Evolutionary conservation across 1,140 invertebrate species (phyloP).

Genomic region (Hylyphantes graminicola): DNA sequence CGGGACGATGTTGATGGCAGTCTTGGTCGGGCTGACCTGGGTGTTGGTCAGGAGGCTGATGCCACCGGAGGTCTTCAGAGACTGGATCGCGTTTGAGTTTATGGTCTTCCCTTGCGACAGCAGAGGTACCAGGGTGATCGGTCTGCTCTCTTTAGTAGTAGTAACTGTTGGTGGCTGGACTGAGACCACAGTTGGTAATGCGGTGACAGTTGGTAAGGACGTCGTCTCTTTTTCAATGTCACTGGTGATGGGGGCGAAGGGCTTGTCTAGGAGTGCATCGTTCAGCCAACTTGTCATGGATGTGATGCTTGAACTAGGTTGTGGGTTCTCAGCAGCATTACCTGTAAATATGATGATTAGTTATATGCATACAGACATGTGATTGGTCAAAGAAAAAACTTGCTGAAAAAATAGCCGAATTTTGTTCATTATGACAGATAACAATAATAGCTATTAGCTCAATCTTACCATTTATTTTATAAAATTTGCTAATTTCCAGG

Average conservation of each 20-base stretch:
- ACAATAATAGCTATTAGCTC: too few relatives aligned
- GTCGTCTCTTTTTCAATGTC: neutral
- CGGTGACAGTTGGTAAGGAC: neutral
- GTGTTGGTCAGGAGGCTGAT: constrained; percentile 11
- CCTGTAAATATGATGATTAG: too few relatives aligned
- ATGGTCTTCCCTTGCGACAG: neutral
- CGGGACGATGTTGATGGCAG: constrained; percentile 35
- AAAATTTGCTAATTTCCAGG: too few relatives aligned
- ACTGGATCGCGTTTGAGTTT: neutral
- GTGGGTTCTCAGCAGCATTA: neutral
- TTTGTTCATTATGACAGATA: too few relatives aligned
- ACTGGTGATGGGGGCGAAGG: neutral
- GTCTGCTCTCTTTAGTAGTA: neutral
- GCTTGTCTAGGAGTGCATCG: neutral
- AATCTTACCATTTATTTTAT: too few relatives aligned
- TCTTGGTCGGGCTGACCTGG: constrained; percentile 3
- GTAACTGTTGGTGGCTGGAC: too few relatives aligned
- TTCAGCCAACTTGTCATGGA: constrained; percentile 8
- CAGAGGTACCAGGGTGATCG: neutral
- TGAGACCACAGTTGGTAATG: neutral
- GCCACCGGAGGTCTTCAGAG: constrained; percentile 17
- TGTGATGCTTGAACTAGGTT: neutral
- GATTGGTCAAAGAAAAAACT: too few relatives aligned
- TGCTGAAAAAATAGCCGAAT: too few relatives aligned
- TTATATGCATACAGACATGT: too few relatives aligned